Base-by-base conservation (phyloP, 2,797 vertebrate genomes). In the Eremophila alpestris region DNA sequence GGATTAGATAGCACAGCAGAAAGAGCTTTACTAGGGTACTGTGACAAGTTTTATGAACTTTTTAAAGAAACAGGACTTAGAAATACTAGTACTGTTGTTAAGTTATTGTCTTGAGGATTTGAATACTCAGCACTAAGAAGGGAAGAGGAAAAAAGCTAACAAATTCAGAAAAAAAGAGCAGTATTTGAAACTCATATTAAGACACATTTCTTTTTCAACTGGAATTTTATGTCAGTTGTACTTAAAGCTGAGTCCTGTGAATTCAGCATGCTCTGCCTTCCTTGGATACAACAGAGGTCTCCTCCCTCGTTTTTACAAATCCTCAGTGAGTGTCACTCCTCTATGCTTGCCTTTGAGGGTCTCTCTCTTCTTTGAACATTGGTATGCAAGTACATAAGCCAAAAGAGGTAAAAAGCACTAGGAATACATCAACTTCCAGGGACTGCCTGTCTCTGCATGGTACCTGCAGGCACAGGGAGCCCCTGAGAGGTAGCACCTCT, bases 1-100 rank as follows among this genome's bases (percentile, higher is more conserved):
- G 95, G 89, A 96, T 97, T 96, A 95, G 91, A 96, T 79, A 94
- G 74, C 17, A 6, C 49, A 89, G 87, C 59, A 96, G 52, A 93
- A 91, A 90, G 89, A 95, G 89, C 83, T 96, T 95, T 94, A 70
- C 70, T 52, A 59, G 56, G 41, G 43, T 92, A 87, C 18, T 93
- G 85, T 87, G 80, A 82, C 85, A 90, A 88, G 70, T 89, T 91
- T 94, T 54, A 90, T 16, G 74, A 91, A 90, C 83, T 91, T 77
- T 83, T 95, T 94, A 91, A 96, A 97, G 95, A 82, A 94, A 94
- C 70, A 89, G 77, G 59, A 78, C 40, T 17, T 91, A 40, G 76
- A 93, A 91, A 81, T 81, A 83, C 17, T 41, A 41, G 36, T 26
- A 80, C 41, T 23, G 27, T 11, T 45, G 36, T 41, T 58, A 68